Evolutionary conservation across 2,113 vertebrate genomes (phyloP), one percentile per base, ranked within the genome.

Genomic region (Okapia johnstoni): DNA sequence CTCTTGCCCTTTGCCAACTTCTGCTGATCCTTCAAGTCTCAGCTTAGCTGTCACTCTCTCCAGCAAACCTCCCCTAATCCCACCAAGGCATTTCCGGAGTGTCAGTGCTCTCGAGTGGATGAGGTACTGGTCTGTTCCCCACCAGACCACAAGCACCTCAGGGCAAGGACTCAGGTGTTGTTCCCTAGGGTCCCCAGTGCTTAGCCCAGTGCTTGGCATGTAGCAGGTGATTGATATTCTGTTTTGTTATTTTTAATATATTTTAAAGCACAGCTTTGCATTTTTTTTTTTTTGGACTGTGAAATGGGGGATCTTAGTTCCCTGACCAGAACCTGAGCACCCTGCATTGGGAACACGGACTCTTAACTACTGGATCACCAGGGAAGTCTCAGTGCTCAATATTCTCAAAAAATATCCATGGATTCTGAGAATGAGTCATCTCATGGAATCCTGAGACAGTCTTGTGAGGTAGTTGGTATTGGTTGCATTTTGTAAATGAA

Each of bases 401-500:
- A 28, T 1, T 23, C 43, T 90, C 46, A 40, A 58, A 40, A 33
- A 85, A 6, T 14, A 25, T 23, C 61, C 12, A 0, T 28, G 13
- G 87, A 40, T 33, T 55, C 25, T 2, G 43, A 50, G 50, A 87
- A 17, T 2, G 23, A 40, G 30, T 73, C 52, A 43, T 52, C 26
- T 48, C 26, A 17, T 2, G 70, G 55, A 66, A 40, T 80, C 36
- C 50, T 43, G 40, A 63, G 57, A 60, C 10, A 26, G 12, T 36
- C 48, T 60, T 76, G 48, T 58, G n/a, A 57, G 21, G 28, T 23
- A 5, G 70, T 40, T 81, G 81, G 17, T 36, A 43, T 58, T 26
- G 15, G 21, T 19, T 87, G 43, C 46, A 50, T 89, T 81, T 90
- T 88, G 13, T n/a, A 89, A 86, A 58, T 55, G 43, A 60, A 83